These are phyloP conservation scores for Phoxinus dragarum DNA, from an alignment of 2,797 vertebrate genomes.

Conservation along the genomic window DNA sequence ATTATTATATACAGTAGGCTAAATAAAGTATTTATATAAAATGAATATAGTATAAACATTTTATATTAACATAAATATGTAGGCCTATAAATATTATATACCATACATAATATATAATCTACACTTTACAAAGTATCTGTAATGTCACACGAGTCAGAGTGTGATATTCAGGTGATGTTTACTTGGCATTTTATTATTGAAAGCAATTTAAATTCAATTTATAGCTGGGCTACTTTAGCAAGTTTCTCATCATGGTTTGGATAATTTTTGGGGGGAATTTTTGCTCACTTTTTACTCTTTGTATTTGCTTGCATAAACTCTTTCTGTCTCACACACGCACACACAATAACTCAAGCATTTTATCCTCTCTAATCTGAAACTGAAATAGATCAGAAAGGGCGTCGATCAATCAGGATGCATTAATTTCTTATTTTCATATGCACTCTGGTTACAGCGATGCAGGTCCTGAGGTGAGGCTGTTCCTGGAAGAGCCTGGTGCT, in stretches of 20 bases:
- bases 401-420: constrained; percentile 70
- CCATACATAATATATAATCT: background rate
- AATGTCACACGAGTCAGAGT: background rate
- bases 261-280: background rate
- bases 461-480: constrained; percentile 73
- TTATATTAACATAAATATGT: background rate
- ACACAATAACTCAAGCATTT: constrained; percentile 10
- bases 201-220: background rate
- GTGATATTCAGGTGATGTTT: background rate
- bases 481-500: constrained; percentile 73
- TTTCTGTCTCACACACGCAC: background rate
- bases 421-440: constrained; percentile 71
- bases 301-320: background rate
- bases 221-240: background rate
- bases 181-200: background rate
- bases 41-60: background rate
- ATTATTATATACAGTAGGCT: background rate
- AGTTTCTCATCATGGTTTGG: background rate
- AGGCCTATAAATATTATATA: background rate
- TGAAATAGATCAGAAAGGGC: constrained; percentile 51
- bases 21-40: background rate
- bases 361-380: constrained; percentile 44
- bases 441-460: constrained; percentile 67
- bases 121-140: background rate
- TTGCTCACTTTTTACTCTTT: background rate